Percentiles rank a stretch among this genome's conserved stretches.
Evolutionary conservation across 2,113 vertebrate genomes (phyloP).

Genomic region (Excalfactoria chinensis): DNA sequence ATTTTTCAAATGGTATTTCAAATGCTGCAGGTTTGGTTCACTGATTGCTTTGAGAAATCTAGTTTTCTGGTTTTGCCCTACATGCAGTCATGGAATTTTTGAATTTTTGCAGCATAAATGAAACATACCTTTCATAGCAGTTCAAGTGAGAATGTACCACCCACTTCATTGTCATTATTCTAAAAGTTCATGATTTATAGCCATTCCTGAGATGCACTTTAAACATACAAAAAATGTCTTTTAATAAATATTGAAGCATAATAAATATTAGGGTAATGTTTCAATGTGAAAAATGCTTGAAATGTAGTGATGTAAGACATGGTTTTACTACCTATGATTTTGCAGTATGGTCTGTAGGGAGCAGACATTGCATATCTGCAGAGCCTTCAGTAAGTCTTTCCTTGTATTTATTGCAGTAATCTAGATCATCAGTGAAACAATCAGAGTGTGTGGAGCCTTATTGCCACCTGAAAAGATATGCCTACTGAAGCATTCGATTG

Average conservation of each 20-base stretch:
- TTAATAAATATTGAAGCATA: background rate
- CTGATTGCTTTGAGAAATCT: background rate
- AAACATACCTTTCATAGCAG: background rate
- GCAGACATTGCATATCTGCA: background rate
- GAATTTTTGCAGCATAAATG: background rate
- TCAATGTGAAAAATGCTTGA: background rate
- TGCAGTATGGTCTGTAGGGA: background rate
- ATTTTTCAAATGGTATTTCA: background rate
- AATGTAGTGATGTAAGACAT: background rate
- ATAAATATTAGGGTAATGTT: background rate
- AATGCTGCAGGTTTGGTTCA: background rate
- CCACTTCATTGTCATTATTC: background rate
- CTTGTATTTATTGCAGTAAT: background rate
- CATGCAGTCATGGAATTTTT: background rate
- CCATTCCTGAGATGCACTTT: background rate
- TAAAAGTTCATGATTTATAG: background rate
- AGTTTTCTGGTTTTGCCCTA: background rate
- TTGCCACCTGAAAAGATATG: rapidly evolving
- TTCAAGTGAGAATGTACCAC: background rate
- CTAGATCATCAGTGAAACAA: background rate
- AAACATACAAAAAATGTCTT: background rate
- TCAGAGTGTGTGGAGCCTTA: background rate
- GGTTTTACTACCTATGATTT: background rate
- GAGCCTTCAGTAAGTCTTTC: background rate
- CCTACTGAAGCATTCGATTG: background rate